Evolutionary conservation across 2,888 invertebrate genomes (phyloP).

Genomic region (Acanthosepion lycidas): DNA sequence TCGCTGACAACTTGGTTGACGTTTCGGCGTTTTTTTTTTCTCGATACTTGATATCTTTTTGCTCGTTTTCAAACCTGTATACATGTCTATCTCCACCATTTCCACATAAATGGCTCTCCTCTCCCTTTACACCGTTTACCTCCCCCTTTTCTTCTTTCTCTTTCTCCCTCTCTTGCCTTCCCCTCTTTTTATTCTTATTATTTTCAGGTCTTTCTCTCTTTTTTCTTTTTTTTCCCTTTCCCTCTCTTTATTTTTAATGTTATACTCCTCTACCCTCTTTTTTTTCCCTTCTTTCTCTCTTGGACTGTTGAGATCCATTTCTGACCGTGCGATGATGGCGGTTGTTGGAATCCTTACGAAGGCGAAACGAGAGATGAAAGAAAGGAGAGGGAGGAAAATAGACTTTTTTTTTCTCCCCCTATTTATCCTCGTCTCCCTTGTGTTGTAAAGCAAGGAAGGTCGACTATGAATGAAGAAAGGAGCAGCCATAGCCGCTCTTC

Average conservation of each 20-base stretch:
- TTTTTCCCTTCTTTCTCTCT: background rate
- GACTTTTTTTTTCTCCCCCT: background rate
- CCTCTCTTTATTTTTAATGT: background rate
- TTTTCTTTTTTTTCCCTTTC: too few species aligned
- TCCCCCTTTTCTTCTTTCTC: slow-evolving; percentile 36
- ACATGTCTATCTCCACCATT: background rate
- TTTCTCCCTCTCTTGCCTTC: background rate
- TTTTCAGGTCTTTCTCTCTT: background rate
- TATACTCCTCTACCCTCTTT: too few species aligned
- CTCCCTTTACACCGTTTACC: background rate
- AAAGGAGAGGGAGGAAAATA: background rate
- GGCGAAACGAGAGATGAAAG: background rate
- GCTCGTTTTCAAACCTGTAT: background rate
- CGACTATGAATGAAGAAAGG: too few species aligned
- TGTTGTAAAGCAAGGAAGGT: background rate
- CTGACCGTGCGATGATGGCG: background rate
- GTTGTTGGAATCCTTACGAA: background rate
- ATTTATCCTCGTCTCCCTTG: background rate
- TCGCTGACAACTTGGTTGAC: background rate
- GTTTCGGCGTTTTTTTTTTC: background rate
- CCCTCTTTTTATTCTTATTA: background rate
- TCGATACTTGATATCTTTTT: background rate
- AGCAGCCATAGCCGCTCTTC: too few species aligned
- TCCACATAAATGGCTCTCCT: background rate
- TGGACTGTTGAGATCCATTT: background rate